Evolutionary conservation across 2,113 vertebrate genomes (phyloP), one percentile per base, ranked within the genome.

Genomic region (Muscicapa adusta): DNA sequence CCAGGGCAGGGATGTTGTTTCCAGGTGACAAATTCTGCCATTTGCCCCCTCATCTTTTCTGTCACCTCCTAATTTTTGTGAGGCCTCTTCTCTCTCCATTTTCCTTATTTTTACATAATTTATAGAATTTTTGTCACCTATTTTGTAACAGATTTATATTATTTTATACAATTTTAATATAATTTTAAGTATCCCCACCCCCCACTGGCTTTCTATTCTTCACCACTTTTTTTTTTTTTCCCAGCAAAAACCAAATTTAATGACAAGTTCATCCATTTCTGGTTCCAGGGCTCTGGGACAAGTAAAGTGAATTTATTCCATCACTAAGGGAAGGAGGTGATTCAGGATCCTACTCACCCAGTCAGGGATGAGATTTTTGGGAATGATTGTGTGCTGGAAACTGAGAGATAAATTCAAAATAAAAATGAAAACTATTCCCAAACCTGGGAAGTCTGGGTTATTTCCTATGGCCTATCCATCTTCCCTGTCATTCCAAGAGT

Each of bases 171-270:
- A 16, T 17, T 62, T 25, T 14, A 8, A 14, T 33, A 9, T n/a
- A 1, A n/a, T 62, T 62, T 43, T 33, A 19, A 23, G 0, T 36
- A 5, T 45, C 14, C 4, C 2, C 0, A 8, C 2, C 11, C 3
- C 12, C 6, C 22, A 13, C 13, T 4, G 13, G 4, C 7, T 91
- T 85, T 66, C 23, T 63, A 5, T 70, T 43, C 60, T 10, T 66
- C 40, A 11, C 10, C 8, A 16, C 3, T 17, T 62, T 67, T 50
- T 84, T 77, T 17, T 62, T 67, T 50, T 84, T 77, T 68, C 5
- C 56, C 57, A 75, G 47, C 42, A 61, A 79, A 74, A 76, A 36
- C 10, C 10, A 43, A 77, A 70, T 25, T 61, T 61, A 48, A 33
- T 42, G 54, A 45, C 8, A 34, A 26, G 3, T 51, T 48, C 43